Conservation (phyloP, 2,888 invertebrate genomes). For the Megaustenia siamemsis region DNA sequence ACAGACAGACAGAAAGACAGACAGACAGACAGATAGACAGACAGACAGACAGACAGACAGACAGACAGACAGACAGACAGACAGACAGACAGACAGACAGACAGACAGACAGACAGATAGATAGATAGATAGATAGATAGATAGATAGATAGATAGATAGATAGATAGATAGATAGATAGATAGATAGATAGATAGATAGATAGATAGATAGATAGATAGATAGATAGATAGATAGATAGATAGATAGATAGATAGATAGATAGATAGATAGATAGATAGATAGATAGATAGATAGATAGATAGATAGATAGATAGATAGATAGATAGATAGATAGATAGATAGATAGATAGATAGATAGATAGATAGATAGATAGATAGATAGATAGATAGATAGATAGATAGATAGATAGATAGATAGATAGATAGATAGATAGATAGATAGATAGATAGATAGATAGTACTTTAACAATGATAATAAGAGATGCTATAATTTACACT, state of each 20-base stretch:
- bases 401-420: slow-evolving; percentile 22
- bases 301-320: background rate
- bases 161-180: slow-evolving; percentile 18
- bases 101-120: slow-evolving; percentile 24
- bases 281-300: background rate
- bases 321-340: background rate
- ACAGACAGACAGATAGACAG: background rate
- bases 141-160: slow-evolving; percentile 11
- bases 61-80: background rate
- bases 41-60: background rate
- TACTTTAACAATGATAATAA: too few species aligned
- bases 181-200: slow-evolving; percentile 6
- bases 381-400: slow-evolving; percentile 22
- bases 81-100: slow-evolving; percentile 30
- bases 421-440: slow-evolving; percentile 4
- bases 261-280: slow-evolving; percentile 13
- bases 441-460: too few species aligned
- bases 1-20: background rate
- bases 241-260: slow-evolving; percentile 24
- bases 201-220: background rate
- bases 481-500: too few species aligned
- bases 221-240: background rate
- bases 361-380: slow-evolving; percentile 2
- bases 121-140: background rate
- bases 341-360: background rate